Percentiles rank a stretch among this genome's conserved stretches.
Evolutionary conservation across 2,113 vertebrate species (phyloP).

Genomic region (Parotia lawesii): DNA sequence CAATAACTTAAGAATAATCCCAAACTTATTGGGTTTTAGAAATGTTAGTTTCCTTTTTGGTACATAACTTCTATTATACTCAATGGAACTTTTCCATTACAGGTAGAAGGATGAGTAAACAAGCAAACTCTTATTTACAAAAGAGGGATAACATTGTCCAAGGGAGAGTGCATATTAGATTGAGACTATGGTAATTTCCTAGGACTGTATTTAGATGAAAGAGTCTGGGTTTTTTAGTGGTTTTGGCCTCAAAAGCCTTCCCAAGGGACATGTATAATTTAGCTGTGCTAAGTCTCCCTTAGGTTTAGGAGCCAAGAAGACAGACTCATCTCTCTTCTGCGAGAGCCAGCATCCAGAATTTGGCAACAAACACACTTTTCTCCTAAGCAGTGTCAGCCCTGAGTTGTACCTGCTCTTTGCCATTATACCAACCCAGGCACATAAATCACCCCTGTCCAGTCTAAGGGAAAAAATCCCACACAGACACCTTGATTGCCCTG

Average conservation of each 20-base stretch:
- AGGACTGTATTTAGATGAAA: constrained; percentile 2
- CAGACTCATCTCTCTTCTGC: neutral
- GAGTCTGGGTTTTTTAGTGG: neutral
- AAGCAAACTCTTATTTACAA: neutral
- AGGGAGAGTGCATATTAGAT: neutral
- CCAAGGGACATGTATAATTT: neutral
- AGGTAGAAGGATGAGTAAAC: neutral
- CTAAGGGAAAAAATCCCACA: neutral
- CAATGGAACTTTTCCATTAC: neutral
- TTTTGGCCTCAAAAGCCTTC: constrained; percentile 29
- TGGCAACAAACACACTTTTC: neutral
- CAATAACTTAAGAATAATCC: neutral
- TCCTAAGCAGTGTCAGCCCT: neutral
- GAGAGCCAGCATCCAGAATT: neutral
- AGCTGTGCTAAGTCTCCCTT: neutral
- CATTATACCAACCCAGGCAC: neutral
- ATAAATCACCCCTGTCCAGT: neutral
- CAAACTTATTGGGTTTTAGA: neutral
- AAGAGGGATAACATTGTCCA: neutral
- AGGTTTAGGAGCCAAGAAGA: neutral
- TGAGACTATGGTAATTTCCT: neutral
- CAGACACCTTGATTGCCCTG: neutral
- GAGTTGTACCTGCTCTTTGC: neutral
- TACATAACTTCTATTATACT: neutral
- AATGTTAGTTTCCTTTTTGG: neutral